phyloP scores from a whole-genome alignment of 1,140 invertebrate species.

The Drosophila triauraria region DNA sequence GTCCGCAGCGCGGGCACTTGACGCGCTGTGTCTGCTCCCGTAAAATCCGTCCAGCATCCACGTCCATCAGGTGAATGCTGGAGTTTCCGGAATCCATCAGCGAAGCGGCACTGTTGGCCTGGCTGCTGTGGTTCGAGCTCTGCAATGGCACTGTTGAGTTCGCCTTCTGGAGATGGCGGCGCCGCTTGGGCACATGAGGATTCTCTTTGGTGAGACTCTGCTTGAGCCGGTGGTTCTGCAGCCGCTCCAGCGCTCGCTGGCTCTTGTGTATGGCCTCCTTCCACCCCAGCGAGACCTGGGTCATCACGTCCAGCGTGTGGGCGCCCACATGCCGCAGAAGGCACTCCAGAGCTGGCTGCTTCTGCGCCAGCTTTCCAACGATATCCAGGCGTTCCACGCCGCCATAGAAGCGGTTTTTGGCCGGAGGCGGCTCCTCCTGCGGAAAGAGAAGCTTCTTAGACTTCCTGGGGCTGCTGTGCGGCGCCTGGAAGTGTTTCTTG shows the following conservation, averaged over 20 bases:
- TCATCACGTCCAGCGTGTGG: constrained; percentile 65
- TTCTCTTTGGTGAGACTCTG: constrained; percentile 67
- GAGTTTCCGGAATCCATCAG: constrained; percentile 23
- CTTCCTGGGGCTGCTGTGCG: constrained; percentile 69
- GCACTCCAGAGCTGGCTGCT: constrained; percentile 59
- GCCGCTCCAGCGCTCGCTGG: constrained; percentile 40
- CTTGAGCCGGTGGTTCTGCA: constrained; percentile 66
- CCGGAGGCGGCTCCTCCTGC: neutral
- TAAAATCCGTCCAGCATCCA: constrained; percentile 40
- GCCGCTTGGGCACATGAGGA: constrained; percentile 29
- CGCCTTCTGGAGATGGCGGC: constrained; percentile 28
- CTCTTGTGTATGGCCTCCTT: constrained; percentile 44
- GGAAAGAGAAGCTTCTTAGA: constrained; percentile 69
- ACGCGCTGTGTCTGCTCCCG: constrained; percentile 65
- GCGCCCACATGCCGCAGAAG: constrained; percentile 51
- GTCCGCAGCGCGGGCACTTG: constrained; percentile 69
- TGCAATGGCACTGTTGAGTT: constrained; percentile 68
- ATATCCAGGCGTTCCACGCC: constrained; percentile 65
- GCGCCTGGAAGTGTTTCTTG: constrained; percentile 40
- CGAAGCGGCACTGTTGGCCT: constrained; percentile 23
- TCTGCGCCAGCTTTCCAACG: constrained; percentile 51
- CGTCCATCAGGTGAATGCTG: constrained; percentile 31
- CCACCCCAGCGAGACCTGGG: constrained; percentile 59
- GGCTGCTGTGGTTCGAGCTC: constrained; percentile 55
- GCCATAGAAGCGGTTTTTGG: constrained; percentile 54